Conservation (phyloP, 2,797 vertebrate species). For the Buceros bicornis region DNA sequence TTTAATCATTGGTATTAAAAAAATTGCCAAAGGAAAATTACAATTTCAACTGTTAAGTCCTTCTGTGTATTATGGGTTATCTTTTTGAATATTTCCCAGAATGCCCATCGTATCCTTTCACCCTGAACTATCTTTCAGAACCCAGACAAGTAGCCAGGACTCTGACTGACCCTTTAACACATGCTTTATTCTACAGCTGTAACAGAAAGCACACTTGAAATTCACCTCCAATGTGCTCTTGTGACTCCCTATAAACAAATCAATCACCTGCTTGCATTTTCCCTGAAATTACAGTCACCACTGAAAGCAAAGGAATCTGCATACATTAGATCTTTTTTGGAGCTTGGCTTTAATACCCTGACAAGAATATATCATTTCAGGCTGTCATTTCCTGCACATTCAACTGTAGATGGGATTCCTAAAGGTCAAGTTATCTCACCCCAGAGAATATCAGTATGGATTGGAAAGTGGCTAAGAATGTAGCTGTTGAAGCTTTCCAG, state of each 20-base stretch:
- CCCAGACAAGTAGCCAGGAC: background rate
- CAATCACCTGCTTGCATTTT: conserved; percentile 12
- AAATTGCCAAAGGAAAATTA: background rate
- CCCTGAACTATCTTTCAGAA: background rate
- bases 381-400: conserved; percentile 32
- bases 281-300: conserved; percentile 16
- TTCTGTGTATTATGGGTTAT: rapidly evolving
- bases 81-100: background rate
- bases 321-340: background rate
- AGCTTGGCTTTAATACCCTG: conserved; percentile 10
- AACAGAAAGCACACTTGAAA: background rate
- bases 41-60: background rate
- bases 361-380: conserved; percentile 6
- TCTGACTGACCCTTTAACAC: background rate
- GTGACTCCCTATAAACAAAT: conserved; percentile 10
- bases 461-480: background rate
- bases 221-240: background rate
- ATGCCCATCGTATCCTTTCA: background rate
- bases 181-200: background rate
- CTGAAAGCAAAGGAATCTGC: conserved; percentile 18
- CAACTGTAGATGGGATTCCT: conserved; percentile 15
- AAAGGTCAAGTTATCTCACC: conserved; percentile 46
- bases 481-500: background rate
- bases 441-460: background rate
- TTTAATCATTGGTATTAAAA: background rate